A percentile compares a stretch with the other conserved stretches of the same genome.
These are phyloP conservation scores for Merluccius polli DNA, from an alignment of 2,797 vertebrate species.

Conservation along the genomic window DNA sequence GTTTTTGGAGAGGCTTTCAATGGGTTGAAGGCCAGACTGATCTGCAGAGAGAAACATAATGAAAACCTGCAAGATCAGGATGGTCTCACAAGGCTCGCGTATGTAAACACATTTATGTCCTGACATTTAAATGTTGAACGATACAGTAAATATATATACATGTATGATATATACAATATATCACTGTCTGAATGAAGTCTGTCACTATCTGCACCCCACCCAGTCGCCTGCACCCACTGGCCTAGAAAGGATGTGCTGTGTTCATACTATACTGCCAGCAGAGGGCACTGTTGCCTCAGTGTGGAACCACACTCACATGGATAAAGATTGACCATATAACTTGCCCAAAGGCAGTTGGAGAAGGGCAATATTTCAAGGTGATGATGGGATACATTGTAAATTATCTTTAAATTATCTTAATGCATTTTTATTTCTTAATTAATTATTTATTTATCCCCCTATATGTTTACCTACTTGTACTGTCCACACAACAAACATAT, in stretches of 20 bases:
- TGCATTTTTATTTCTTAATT: too few species aligned
- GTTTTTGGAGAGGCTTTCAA: not conserved
- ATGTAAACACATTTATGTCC: not conserved
- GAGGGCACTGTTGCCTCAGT: constrained; percentile 52
- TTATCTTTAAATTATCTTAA: not conserved
- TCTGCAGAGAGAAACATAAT: not conserved
- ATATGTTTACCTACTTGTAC: too few species aligned
- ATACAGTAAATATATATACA: too few species aligned
- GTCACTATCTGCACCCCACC: not conserved
- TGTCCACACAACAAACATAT: too few species aligned
- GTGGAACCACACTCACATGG: not conserved
- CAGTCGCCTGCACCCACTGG: too few species aligned
- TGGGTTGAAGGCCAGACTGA: not conserved
- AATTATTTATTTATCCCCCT: too few species aligned
- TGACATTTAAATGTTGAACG: too few species aligned
- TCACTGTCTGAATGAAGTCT: not conserved
- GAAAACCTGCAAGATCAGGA: too few species aligned
- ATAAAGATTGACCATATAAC: not conserved
- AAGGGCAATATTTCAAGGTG: not conserved
- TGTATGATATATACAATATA: too few species aligned
- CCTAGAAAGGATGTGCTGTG: not conserved
- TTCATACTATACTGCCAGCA: constrained; percentile 40
- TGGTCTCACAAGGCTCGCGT: too few species aligned
- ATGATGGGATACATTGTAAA: too few species aligned
- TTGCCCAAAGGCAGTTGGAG: not conserved